Percentiles rank a stretch among this genome's conserved stretches.
These are phyloP conservation scores for Gnathonemus echidnorhynchus DNA, from an alignment of 2,113 vertebrate genomes.

Conservation along the genomic window DNA sequence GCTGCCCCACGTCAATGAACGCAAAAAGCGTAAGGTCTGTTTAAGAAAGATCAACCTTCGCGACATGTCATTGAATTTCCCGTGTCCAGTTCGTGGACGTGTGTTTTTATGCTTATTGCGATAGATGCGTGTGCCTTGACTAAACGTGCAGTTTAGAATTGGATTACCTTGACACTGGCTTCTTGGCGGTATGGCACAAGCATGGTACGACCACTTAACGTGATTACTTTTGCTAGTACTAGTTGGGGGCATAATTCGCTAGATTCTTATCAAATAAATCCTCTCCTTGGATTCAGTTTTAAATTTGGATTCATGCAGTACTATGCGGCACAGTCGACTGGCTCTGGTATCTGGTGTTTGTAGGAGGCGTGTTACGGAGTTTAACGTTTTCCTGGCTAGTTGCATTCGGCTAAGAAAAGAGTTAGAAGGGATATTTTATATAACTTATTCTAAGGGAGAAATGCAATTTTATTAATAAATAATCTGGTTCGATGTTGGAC, in stretches of 20 bases:
- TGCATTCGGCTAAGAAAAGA: neutral
- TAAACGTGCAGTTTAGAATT: neutral
- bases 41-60: neutral
- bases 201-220: neutral
- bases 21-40: neutral
- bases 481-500: neutral
- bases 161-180: neutral
- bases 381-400: neutral
- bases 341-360: neutral
- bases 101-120: no score
- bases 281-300: neutral
- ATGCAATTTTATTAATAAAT: neutral
- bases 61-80: neutral
- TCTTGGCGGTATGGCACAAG: neutral
- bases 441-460: neutral
- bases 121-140: neutral
- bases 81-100: neutral
- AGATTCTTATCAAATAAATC: no score
- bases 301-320: neutral
- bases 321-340: neutral
- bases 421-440: neutral
- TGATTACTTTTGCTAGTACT: neutral
- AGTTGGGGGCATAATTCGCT: neutral
- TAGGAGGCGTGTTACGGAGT: neutral
- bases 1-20: conserved; percentile 19